Evolutionary conservation across 2,797 vertebrate genomes (phyloP), one percentile per base, ranked within the genome.

Genomic region (Fringilla coelebs): DNA sequence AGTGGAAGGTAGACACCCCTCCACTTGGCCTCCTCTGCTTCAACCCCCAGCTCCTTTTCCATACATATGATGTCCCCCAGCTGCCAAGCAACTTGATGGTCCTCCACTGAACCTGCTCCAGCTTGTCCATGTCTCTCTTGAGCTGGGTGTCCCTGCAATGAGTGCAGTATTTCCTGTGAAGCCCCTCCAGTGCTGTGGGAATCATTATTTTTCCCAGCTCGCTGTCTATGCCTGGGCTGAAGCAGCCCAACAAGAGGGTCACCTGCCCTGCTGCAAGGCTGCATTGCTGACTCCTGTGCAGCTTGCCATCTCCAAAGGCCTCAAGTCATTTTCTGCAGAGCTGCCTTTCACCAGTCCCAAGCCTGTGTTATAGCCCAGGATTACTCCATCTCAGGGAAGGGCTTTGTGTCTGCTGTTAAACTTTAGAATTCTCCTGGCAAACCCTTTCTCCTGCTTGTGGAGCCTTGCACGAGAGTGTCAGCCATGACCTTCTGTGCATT

Each of bases 151-250:
- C 21, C 41, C 26, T 70, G 36, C 26, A 81, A 24, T 20, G 13
- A 78, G 38, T 7, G 18, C 2, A 2, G 3, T 25, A 46, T 68
- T 90, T 68, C 71, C 54, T 20, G 9, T 38, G n/a, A 22, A 79
- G 43, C 29, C 15, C 38, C 29, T 87, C 29, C 34, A 70, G 26
- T 40, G 11, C 19, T 8, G 6, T 3, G 4, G 26, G 57, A 74
- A 65, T 49, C 41, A 67, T 13, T 13, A 3, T 5, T 3, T 80
- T 77, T 41, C 17, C 54, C 49, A 48, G 14, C 9, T 70, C 0
- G 0, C 45, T 55, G 68, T 7, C 43, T 76, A 13, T 0, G 0
- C 10, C 29, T 73, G 28, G 15, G 31, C 43, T 82, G 29, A 51
- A 79, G 51, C 51, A 70, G 38, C 68, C 17, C 45, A 34, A 28